phyloP scores from a whole-genome alignment of 92 coral and sea anemone species.

The Montipora capitata region DNA sequence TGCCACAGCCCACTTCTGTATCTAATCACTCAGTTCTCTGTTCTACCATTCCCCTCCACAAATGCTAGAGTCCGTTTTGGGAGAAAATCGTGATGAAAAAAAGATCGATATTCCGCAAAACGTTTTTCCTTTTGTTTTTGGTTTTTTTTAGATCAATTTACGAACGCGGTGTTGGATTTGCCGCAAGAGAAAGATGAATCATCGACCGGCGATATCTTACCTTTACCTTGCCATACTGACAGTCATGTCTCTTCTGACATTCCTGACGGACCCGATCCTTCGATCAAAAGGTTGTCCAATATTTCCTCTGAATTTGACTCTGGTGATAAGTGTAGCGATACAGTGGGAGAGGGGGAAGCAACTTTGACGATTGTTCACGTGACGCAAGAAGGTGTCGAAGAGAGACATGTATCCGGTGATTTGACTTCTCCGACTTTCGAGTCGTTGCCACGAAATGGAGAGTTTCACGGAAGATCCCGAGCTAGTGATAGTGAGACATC shows the following conservation, averaged over 20 bases:
- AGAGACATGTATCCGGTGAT: slow-evolving; percentile 10
- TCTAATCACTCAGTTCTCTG: too few species aligned
- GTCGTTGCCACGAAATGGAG: slow-evolving; percentile 3
- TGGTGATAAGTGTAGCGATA: slow-evolving; percentile 53
- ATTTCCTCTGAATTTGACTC: slow-evolving; percentile 90
- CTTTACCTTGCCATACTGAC: neutral
- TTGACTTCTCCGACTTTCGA: neutral
- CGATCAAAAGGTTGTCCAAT: slow-evolving; percentile 52
- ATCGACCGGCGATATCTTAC: neutral
- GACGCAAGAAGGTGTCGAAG: slow-evolving; percentile 18
- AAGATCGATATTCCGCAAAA: neutral
- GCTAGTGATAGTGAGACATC: neutral
- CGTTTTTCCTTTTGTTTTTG: neutral
- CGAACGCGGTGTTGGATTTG: neutral
- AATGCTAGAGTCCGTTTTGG: too few species aligned
- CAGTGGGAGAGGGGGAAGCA: slow-evolving; percentile 21
- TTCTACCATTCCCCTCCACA: too few species aligned
- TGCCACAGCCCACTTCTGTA: too few species aligned
- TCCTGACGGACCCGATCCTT: neutral
- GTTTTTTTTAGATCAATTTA: neutral
- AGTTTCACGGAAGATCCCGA: neutral
- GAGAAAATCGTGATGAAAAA: too few species aligned
- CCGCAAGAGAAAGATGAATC: slow-evolving; percentile 12
- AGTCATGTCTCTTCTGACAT: neutral
- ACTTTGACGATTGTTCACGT: slow-evolving; percentile 52